Conservation (phyloP, 2,888 invertebrate species). For the Lysandra bellargus region DNA sequence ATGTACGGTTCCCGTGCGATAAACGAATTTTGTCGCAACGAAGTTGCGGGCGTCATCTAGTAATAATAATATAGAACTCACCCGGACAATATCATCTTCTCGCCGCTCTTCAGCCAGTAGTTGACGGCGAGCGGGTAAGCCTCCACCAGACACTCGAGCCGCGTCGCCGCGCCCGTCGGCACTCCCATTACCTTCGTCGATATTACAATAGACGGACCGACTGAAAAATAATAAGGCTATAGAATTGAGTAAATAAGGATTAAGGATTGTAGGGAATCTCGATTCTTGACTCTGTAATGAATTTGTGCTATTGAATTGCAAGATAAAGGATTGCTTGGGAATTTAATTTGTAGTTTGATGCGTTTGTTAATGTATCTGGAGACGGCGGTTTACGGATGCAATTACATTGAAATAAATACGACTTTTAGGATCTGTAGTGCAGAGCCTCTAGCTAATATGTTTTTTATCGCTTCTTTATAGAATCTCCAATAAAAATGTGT, state of each 20-base stretch:
- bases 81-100: constrained; percentile 83
- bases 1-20: too few relatives aligned
- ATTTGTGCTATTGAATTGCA: background rate
- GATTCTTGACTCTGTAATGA: too few relatives aligned
- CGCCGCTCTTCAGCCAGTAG: constrained; percentile 84
- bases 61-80: constrained; percentile 49
- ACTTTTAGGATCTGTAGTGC: too few relatives aligned
- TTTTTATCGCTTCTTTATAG: too few relatives aligned
- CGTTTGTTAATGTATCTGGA: background rate
- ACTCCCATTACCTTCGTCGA: constrained; percentile 84
- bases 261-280: background rate
- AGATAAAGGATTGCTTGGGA: background rate
- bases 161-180: constrained; percentile 81
- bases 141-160: constrained; percentile 83
- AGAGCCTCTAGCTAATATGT: too few relatives aligned
- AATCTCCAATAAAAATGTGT: too few relatives aligned
- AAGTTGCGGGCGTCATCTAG: too few relatives aligned
- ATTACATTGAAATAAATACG: background rate
- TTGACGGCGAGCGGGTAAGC: constrained; percentile 85
- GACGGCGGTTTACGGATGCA: background rate
- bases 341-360: background rate
- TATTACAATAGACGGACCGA: constrained; percentile 83
- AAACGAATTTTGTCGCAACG: too few relatives aligned
- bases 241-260: background rate
- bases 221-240: constrained; percentile 59